These are phyloP conservation scores for Platyura marginata DNA, from an alignment of 1,140 invertebrate species.

Conservation along the genomic window DNA sequence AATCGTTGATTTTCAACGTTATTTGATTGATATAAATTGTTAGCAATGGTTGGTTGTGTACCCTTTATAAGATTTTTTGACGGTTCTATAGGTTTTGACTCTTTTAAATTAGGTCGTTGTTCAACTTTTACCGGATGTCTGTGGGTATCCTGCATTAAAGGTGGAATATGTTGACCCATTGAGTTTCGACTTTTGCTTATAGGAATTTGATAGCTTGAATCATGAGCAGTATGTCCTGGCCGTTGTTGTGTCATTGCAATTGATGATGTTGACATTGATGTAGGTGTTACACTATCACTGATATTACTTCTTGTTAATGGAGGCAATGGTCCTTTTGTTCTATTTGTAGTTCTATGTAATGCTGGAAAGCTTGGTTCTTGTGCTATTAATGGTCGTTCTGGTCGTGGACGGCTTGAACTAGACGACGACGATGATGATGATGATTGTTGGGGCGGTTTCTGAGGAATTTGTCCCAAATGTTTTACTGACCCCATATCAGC, in stretches of 20 bases:
- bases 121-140: too few species aligned
- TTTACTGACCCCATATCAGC: too few species aligned
- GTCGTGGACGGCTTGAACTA: slow-evolving; percentile 2
- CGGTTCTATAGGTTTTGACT: neutral
- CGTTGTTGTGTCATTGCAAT: too few species aligned
- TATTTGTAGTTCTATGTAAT: neutral
- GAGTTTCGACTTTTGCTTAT: neutral
- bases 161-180: neutral
- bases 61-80: neutral
- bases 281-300: neutral
- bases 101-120: too few species aligned
- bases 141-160: too few species aligned
- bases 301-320: neutral
- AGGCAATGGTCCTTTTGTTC: neutral
- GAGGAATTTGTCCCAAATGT: neutral
- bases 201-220: neutral
- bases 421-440: slow-evolving; percentile 8
- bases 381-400: neutral
- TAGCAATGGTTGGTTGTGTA: neutral
- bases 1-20: neutral
- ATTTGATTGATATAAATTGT: neutral
- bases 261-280: too few species aligned
- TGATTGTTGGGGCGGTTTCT: slow-evolving; percentile 1
- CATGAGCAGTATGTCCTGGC: neutral
- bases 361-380: neutral